A percentile compares a stretch with the other conserved stretches of the same genome.
Conservation (phyloP, 2,888 invertebrate genomes). For the Tipula vernalis region DNA sequence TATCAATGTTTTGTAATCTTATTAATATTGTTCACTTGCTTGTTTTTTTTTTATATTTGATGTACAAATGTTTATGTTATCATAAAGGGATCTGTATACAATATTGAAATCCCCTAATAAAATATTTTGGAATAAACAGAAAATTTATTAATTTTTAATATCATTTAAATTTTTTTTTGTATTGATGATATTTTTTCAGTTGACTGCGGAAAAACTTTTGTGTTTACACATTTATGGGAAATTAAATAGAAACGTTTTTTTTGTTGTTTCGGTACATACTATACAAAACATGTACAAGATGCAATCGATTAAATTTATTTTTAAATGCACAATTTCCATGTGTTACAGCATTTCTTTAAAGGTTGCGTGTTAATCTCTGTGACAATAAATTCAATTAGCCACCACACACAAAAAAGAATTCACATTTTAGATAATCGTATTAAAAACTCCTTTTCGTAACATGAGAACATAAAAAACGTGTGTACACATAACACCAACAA, state of each 20-base stretch:
- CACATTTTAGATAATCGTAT: not conserved
- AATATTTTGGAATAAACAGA: not conserved
- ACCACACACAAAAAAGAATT: not conserved
- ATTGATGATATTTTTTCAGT: not conserved
- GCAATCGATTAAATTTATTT: not conserved
- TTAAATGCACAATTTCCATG: not conserved
- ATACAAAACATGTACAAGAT: not conserved
- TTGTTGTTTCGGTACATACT: not conserved
- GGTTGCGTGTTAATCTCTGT: not conserved
- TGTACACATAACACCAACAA: not conserved
- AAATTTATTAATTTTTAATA: not conserved
- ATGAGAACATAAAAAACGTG: not conserved
- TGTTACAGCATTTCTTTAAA: not conserved
- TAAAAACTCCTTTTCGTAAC: not conserved
- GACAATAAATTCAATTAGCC: not conserved
- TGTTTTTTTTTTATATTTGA: not conserved
- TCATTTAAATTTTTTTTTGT: not conserved
- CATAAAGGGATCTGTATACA: not conserved
- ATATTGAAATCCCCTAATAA: constrained; percentile 4
- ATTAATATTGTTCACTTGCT: not conserved
- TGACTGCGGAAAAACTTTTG: not conserved
- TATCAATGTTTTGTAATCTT: constrained; percentile 4
- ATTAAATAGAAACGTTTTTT: not conserved
- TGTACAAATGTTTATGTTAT: not conserved
- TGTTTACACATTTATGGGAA: not conserved